Base-by-base conservation (phyloP, 2,797 vertebrate species). In the Lepilemur septentrionalis region DNA sequence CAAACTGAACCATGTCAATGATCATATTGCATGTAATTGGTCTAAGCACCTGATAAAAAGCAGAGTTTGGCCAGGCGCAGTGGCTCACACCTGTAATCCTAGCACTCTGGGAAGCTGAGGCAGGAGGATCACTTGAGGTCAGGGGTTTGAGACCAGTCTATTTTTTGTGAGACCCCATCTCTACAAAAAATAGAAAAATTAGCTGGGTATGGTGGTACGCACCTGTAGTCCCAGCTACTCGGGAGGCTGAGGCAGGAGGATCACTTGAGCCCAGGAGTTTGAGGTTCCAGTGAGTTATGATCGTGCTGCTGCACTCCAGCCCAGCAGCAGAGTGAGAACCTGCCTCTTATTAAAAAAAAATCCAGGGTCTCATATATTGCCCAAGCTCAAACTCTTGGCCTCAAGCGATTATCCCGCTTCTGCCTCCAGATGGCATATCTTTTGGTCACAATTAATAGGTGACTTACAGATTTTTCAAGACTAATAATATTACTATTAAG, bases 391-490 rank as follows among this genome's bases (percentile, higher is more conserved):
- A 65, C 63, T 65, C 63, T 32, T 65, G 63, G 7, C 32, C 32
- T n/a, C 17, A 65, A 65, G 63, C 0, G 32, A 65, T 65, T 17
- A 32, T n/a, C 7, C 32, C 4, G 17, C 32, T 65, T 65, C 32
- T n/a, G 63, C 63, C 32, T n/a, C 63, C 15, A 65, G 32, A 65
- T n/a, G 63, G 63, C 63, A n/a, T 65, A 65, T n/a, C 63, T 65
- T 65, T 65, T 65, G 63, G 32, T 65, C 32, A 65, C 32, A 65
- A n/a, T 65, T 65, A 18, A 18, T 65, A 20, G 63, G 15, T 17
- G 50, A 69, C 35, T 89, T 91, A 76, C 15, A 59, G 63, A 81
- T 61, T 92, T 95, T 95, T 73, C 41, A 81, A 91, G 13, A 69
- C 30, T 23, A 87, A 17, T 11, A 86, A 81, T 28, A 28, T 59